Conservation (phyloP, 2,113 vertebrate species). For the Peromyscus californicus region DNA sequence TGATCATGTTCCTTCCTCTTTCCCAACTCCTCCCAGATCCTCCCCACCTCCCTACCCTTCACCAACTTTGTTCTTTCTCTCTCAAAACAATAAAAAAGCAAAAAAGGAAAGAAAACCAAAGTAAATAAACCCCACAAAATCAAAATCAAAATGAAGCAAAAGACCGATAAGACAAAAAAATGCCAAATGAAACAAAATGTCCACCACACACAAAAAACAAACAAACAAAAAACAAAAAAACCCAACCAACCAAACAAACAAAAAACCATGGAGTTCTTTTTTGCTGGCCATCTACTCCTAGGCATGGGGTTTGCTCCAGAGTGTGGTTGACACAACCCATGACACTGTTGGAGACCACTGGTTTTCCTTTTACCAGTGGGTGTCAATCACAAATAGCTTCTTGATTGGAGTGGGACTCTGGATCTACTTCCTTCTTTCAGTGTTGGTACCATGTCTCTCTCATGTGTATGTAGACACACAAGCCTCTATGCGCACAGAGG, state of each 20-base stretch:
- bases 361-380: not conserved
- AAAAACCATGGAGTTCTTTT: not conserved
- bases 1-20: not conserved
- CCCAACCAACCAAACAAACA: too few species aligned
- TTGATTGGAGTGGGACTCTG: not conserved
- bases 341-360: not conserved
- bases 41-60: not conserved
- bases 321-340: not conserved
- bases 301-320: not conserved
- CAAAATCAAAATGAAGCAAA: not conserved
- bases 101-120: not conserved
- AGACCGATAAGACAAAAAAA: not conserved
- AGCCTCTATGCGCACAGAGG: not conserved
- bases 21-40: not conserved
- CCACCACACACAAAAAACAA: not conserved
- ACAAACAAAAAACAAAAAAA: too few species aligned
- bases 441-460: not conserved
- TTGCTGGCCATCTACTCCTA: not conserved
- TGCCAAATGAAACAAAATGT: not conserved
- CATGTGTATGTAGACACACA: not conserved
- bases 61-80: not conserved
- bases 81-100: not conserved
- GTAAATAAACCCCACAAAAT: not conserved
- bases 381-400: not conserved
- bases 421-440: not conserved